A percentile compares a stretch with the other conserved stretches of the same genome.
These are phyloP conservation scores for Microdon myrmicae DNA, from an alignment of 2,888 invertebrate species.

Conservation along the genomic window DNA sequence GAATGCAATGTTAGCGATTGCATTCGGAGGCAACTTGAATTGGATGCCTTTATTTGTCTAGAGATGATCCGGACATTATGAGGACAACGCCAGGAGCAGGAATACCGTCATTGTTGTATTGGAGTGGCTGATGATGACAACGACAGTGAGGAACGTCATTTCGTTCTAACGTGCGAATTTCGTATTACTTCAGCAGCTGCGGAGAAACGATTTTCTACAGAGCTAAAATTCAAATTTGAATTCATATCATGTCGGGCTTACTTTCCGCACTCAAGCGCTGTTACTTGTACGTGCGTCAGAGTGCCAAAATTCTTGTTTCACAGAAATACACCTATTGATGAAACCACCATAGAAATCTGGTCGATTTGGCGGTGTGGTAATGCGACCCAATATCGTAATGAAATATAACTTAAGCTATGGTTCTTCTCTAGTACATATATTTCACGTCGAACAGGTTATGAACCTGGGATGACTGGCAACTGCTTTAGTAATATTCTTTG, in stretches of 20 bases:
- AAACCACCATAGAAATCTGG: no score
- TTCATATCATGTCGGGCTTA: constrained; percentile 36
- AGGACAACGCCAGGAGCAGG: background rate
- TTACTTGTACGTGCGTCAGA: constrained; percentile 1
- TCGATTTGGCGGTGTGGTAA: no score
- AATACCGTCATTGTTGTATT: constrained; percentile 12
- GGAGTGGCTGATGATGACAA: constrained; percentile 23
- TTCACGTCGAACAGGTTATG: no score
- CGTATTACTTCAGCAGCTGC: constrained; percentile 3
- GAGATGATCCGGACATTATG: constrained; percentile 10
- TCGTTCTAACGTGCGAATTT: constrained; percentile 8
- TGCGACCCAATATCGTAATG: no score
- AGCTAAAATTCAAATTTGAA: constrained; percentile 23
- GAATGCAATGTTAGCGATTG: constrained; percentile 22
- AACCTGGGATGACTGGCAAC: no score
- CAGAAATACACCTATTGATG: no score
- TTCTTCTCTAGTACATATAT: no score
- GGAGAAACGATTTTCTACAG: background rate
- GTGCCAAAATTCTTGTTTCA: no score
- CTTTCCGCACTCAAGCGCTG: constrained; percentile 34
- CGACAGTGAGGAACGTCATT: constrained; percentile 16
- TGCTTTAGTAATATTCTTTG: no score
- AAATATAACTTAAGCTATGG: no score
- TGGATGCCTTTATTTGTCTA: constrained; percentile 17
- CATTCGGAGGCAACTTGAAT: constrained; percentile 6